Evolutionary conservation across 2,888 invertebrate genomes (phyloP), one percentile per base, ranked within the genome.

Genomic region (Euproctis similis): DNA sequence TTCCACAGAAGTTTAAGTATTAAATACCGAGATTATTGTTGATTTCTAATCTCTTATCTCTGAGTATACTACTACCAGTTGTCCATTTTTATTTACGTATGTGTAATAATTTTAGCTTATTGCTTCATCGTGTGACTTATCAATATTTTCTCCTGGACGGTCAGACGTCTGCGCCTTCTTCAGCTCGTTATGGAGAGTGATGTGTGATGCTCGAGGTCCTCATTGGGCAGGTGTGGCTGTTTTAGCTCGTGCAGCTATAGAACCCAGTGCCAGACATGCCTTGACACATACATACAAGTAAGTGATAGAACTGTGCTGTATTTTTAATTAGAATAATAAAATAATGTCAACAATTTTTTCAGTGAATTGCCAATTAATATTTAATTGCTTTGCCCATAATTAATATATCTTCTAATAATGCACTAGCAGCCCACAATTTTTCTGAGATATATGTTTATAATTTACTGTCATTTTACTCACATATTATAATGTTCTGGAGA

Each of bases 181-280:
- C 62, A 87, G 89, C 23, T 87, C 87, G 12, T 62, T 92, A 26
- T 87, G 90, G 69, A 85, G 91, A 25, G 82, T 90, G 9, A 87
- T 91, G 86, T 85, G 86, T 14, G 84, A 81, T 34, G 66, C 86
- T 1, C 73, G 87, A 22, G 88, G 88, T 0, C 85, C 87, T 0
- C 85, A 90, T 18, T 91, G 91, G 91, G 86, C 86, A 8, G 88
- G 88, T 3, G 73, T 92, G 0, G 87, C 88, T n/a, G 89, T 90
- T 20, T 65, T 92, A 13, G 77, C 87, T 10, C 85, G 87, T 30
- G 89, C 88, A 2, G 87, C 88, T 39, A 86, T 86, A 35, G 90
- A 91, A 53, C 72, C 87, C 0, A 81, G 85, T 25, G 89, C 90
- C 1, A 77, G 88, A 41, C 78, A 87, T 53, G 88, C 88, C 1